phyloP scores from a whole-genome alignment of 2,888 invertebrate genomes.

The Meta bourneti region DNA sequence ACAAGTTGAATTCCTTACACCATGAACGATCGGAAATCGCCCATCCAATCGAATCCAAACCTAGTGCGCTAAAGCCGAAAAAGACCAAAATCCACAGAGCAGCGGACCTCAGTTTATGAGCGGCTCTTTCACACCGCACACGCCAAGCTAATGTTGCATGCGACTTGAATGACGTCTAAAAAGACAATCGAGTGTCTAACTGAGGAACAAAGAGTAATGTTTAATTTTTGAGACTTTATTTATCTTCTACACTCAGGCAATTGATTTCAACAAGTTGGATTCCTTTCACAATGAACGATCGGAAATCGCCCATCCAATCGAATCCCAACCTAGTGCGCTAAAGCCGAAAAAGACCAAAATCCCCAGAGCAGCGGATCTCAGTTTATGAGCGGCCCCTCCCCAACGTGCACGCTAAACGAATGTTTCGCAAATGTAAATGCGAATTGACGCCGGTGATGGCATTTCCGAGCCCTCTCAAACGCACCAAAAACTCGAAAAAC shows the following conservation, averaged over 20 bases:
- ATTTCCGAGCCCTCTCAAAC: constrained; percentile 49
- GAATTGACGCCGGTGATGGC: constrained; percentile 74
- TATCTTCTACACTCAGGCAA: too few species aligned
- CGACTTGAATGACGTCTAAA: too few species aligned
- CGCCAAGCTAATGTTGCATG: constrained; percentile 61
- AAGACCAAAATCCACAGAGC: too few species aligned
- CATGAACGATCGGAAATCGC: too few species aligned
- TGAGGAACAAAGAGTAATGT: too few species aligned
- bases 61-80: too few species aligned
- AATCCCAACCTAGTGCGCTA: neutral
- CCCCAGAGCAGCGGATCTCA: neutral
- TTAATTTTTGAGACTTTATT: neutral
- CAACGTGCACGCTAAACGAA: constrained; percentile 58
- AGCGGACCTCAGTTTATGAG: constrained; percentile 37
- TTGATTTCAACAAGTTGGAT: too few species aligned
- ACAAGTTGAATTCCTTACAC: too few species aligned
- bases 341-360: neutral
- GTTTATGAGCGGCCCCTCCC: constrained; percentile 62
- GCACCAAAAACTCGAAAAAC: constrained; percentile 50
- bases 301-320: neutral
- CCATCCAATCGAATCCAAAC: too few species aligned
- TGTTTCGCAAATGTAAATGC: constrained; percentile 71
- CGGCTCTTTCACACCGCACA: constrained; percentile 28
- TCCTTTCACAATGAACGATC: neutral
- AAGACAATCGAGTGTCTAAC: too few species aligned